A percentile compares a stretch with the other conserved stretches of the same genome.
phyloP scores from a whole-genome alignment of 2,113 vertebrate genomes.

The cattle (Bos taurus) region ARS-UCD2.0 NC_037330.1:90418001-90418500 shows the following conservation, averaged over 20 bases:
- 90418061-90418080: background rate
- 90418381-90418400: background rate
- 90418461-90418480: background rate
- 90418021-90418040: background rate
- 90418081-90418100: background rate
- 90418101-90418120: background rate
- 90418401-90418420: background rate
- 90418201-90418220: background rate
- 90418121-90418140: background rate
- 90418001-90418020: background rate
- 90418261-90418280: background rate
- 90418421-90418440: background rate
- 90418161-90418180: background rate
- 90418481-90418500: background rate
- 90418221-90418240: background rate
- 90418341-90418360: background rate
- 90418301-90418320: background rate
- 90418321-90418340: background rate
- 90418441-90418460: background rate
- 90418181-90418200: background rate
- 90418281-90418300: background rate
- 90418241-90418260: background rate
- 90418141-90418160: background rate
- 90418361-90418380: background rate
- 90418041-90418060: background rate